Evolutionary conservation across 1,140 invertebrate species (phyloP).

Genomic region (Sweltsa coloradensis): DNA sequence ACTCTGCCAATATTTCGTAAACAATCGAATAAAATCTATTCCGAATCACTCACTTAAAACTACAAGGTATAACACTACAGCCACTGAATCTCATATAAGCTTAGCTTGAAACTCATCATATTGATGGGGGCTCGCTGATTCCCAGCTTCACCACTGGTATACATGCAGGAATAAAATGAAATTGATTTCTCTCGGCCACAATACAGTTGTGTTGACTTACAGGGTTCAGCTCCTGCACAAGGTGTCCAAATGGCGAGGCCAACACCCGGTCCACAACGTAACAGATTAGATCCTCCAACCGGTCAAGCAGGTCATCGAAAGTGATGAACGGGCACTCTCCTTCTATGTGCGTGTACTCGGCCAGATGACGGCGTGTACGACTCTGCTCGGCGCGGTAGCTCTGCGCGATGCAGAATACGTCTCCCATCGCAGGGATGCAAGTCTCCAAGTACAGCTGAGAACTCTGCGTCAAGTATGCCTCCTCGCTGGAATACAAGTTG

Average conservation of each 20-base stretch:
- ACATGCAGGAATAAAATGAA: too few relatives aligned
- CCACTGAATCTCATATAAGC: too few relatives aligned
- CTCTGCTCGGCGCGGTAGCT: constrained; percentile 97
- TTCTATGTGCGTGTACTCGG: constrained; percentile 95
- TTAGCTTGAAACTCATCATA: too few relatives aligned
- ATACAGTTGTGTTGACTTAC: constrained; percentile 28
- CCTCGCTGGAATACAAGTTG: constrained; percentile 59
- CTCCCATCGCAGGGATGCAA: constrained; percentile 83
- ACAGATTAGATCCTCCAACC: constrained; percentile 89
- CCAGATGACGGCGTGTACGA: constrained; percentile 88
- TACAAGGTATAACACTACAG: too few relatives aligned
- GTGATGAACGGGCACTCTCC: constrained; percentile 92
- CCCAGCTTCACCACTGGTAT: too few relatives aligned
- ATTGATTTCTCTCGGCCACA: too few relatives aligned
- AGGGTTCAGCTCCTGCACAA: constrained; percentile 88
- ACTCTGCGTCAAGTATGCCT: constrained; percentile 94
- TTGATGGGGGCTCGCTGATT: too few relatives aligned
- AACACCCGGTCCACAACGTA: constrained; percentile 91
- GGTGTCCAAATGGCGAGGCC: constrained; percentile 61
- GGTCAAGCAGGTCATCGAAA: constrained; percentile 83
- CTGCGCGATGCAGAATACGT: constrained; percentile 95
- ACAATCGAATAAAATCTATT: too few relatives aligned
- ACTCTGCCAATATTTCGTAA: too few relatives aligned
- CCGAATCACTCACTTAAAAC: too few relatives aligned
- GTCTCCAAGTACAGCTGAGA: constrained; percentile 99